phyloP scores from a whole-genome alignment of 2,888 invertebrate species.

The Poecilobothrus nobilitatus region DNA sequence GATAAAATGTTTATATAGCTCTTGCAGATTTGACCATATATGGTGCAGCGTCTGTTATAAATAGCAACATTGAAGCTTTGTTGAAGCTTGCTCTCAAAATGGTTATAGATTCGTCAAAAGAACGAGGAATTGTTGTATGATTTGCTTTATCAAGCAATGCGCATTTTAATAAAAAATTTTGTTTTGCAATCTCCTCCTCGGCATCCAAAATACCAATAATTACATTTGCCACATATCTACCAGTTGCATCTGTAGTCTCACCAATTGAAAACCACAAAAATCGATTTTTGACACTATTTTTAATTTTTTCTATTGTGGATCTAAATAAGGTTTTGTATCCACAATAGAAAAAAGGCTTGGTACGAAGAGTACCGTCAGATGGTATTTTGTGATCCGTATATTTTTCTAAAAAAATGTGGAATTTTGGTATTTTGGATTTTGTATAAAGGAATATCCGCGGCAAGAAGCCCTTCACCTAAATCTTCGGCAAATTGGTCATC shows the following conservation, averaged over 20 bases:
- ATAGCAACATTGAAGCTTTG: conserved; percentile 12
- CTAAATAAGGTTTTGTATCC: not conserved
- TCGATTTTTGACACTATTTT: not conserved
- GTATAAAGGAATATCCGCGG: conserved; percentile 16
- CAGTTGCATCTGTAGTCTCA: not conserved
- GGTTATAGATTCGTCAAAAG: conserved; percentile 9
- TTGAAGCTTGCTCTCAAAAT: conserved; percentile 13
- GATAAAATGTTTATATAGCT: conserved; percentile 11
- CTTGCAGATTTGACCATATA: conserved; percentile 15
- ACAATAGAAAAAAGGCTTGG: no score
- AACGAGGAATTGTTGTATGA: conserved; percentile 14
- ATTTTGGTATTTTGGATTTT: conserved; percentile 15
- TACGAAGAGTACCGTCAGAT: conserved; percentile 7
- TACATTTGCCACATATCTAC: not conserved
- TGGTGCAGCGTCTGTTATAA: conserved; percentile 14
- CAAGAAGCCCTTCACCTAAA: conserved; percentile 16
- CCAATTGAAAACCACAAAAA: not conserved
- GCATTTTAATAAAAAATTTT: conserved; percentile 3
- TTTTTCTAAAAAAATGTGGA: conserved; percentile 13
- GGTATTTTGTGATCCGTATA: conserved; percentile 15
- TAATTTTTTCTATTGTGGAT: not conserved
- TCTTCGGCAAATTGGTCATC: conserved; percentile 13
- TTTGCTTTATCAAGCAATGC: conserved; percentile 4
- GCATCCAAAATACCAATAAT: conserved; percentile 5
- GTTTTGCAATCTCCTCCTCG: not conserved